These are phyloP conservation scores for Ciconia maguari DNA, from an alignment of 2,113 vertebrate genomes.

Conservation along the genomic window DNA sequence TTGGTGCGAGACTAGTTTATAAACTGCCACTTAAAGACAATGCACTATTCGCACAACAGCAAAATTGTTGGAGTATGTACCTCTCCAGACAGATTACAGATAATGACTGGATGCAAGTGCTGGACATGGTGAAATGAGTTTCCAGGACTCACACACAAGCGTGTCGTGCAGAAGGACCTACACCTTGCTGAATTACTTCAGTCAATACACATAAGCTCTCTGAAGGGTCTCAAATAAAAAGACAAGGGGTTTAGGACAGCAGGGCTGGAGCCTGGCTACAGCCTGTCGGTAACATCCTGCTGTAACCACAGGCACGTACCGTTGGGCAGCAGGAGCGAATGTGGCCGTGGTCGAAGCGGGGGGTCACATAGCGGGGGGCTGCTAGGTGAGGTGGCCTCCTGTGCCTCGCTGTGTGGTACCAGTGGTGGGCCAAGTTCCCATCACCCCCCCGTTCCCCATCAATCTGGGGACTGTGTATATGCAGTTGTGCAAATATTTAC, in stretches of 20 bases:
- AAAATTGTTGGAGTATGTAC: background rate
- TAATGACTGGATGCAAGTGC: background rate
- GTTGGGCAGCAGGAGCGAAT: background rate
- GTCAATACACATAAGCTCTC: background rate
- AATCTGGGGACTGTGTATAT: background rate
- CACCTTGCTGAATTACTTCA: background rate
- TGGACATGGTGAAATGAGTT: background rate
- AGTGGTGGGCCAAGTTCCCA: background rate
- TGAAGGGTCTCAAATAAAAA: background rate
- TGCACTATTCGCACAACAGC: background rate
- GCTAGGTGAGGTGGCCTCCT: background rate
- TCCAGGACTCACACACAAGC: background rate
- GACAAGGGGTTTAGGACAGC: background rate
- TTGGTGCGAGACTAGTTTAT: background rate
- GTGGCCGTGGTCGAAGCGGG: background rate
- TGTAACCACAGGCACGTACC: rapidly evolving
- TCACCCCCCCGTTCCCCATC: background rate
- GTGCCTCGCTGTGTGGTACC: background rate
- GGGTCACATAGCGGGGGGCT: background rate
- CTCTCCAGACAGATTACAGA: background rate
- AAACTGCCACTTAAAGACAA: background rate
- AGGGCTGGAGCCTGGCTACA: background rate
- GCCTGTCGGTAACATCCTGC: background rate
- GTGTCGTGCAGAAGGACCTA: background rate
- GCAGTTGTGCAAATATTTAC: background rate